Conservation (phyloP, 2,113 vertebrate genomes). For the Sylvicapra grimmia region DNA sequence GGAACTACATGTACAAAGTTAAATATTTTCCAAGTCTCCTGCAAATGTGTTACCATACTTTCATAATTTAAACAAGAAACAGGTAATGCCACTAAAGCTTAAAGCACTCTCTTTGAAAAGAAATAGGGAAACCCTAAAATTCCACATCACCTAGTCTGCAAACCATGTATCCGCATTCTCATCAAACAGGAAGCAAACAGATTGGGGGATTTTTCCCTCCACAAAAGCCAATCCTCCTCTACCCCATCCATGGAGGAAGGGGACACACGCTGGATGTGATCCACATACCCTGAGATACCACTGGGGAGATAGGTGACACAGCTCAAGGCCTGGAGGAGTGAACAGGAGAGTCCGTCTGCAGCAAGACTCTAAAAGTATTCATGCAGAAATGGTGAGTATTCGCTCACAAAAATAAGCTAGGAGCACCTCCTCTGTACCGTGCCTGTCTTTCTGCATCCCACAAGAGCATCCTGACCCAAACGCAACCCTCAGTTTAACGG, state of each 20-base stretch:
- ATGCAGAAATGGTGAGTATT: not conserved
- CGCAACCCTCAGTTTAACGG: not conserved
- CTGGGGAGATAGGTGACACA: not conserved
- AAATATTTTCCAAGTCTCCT: not conserved
- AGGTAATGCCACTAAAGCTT: not conserved
- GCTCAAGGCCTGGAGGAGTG: not conserved
- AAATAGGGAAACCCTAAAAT: not conserved
- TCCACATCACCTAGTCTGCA: not conserved
- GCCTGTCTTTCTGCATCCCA: not conserved
- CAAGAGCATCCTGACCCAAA: not conserved
- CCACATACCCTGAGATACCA: accelerated
- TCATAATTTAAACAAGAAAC: not conserved
- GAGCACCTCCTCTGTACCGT: not conserved
- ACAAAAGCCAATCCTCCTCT: not conserved
- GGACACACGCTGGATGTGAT: accelerated
- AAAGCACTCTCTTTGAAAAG: not conserved
- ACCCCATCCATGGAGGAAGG: accelerated
- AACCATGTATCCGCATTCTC: not conserved
- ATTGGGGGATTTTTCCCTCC: not conserved
- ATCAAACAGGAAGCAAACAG: not conserved
- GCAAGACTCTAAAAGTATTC: not conserved
- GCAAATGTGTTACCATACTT: not conserved
- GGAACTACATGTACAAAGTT: not conserved
- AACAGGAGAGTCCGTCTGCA: not conserved
- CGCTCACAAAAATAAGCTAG: not conserved